Evolutionary conservation across 2,113 vertebrate species (phyloP).

Genomic region (Oceanites oceanicus): DNA sequence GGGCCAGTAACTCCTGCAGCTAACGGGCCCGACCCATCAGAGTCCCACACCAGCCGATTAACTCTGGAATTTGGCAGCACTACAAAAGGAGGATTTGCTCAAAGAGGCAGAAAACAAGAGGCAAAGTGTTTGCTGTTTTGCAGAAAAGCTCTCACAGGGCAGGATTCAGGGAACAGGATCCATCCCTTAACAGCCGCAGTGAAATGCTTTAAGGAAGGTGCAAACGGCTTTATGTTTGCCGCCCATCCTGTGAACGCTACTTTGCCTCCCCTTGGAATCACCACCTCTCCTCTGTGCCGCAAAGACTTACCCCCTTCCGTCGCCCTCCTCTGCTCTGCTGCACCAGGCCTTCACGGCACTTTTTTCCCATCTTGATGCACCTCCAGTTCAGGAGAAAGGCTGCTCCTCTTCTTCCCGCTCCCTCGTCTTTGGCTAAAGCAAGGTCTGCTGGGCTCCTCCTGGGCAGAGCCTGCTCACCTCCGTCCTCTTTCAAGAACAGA

Average conservation of each 20-base stretch:
- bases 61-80: not conserved
- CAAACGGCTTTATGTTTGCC: not conserved
- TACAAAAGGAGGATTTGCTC: not conserved
- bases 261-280: no score
- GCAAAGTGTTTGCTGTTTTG: not conserved
- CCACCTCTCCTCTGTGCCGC: not conserved
- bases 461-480: not conserved
- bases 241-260: not conserved
- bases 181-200: not conserved
- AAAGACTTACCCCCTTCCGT: not conserved
- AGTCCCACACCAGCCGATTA: accelerated
- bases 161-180: not conserved
- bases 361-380: not conserved
- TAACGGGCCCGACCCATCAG: accelerated
- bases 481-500: not conserved
- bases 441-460: not conserved
- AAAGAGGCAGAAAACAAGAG: not conserved
- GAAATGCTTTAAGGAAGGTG: not conserved
- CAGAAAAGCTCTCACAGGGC: not conserved
- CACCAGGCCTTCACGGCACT: accelerated
- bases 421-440: not conserved
- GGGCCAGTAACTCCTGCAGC: not conserved
- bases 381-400: not conserved
- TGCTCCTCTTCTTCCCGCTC: not conserved
- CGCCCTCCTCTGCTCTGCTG: not conserved